Percentiles rank a stretch among this genome's conserved stretches.
Evolutionary conservation across 2,113 vertebrate genomes (phyloP).

Genomic region (Hypanus sabinus): DNA sequence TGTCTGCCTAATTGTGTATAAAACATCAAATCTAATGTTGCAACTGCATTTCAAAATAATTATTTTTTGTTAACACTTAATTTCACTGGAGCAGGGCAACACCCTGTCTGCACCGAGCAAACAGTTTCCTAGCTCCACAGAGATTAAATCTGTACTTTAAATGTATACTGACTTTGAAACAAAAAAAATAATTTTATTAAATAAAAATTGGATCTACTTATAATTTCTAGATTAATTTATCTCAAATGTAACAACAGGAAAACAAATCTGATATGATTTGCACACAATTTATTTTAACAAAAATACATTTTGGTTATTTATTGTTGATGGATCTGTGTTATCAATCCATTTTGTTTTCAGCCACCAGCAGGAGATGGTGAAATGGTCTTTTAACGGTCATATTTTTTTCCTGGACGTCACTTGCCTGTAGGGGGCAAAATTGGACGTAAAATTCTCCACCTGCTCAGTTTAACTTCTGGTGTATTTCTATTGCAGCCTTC

Average conservation of each 20-base stretch:
- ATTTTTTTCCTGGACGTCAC: not conserved
- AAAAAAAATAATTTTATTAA: not conserved
- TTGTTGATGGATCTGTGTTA: not conserved
- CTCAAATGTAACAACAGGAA: not conserved
- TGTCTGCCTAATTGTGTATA: not conserved
- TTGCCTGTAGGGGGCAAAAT: slow-evolving; percentile 19
- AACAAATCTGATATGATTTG: not conserved
- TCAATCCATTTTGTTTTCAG: not conserved
- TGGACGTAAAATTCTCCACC: not conserved
- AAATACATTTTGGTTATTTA: not conserved
- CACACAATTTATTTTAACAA: not conserved
- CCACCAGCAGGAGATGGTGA: not conserved
- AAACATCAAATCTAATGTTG: not conserved
- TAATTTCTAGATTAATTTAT: not conserved
- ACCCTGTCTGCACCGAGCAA: not conserved
- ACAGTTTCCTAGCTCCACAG: not conserved
- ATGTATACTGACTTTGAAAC: not conserved
- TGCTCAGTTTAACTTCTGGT: not conserved
- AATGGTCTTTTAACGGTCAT: not conserved
- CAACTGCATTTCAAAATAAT: not conserved
- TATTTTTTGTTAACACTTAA: not conserved
- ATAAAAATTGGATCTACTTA: not conserved
- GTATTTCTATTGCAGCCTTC: not conserved
- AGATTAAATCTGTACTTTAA: not conserved
- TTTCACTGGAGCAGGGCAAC: not conserved